Percentiles rank a stretch among this genome's conserved stretches.
Evolutionary conservation across 2,113 vertebrate species (phyloP).

Genomic region (Bettongia penicillata): DNA sequence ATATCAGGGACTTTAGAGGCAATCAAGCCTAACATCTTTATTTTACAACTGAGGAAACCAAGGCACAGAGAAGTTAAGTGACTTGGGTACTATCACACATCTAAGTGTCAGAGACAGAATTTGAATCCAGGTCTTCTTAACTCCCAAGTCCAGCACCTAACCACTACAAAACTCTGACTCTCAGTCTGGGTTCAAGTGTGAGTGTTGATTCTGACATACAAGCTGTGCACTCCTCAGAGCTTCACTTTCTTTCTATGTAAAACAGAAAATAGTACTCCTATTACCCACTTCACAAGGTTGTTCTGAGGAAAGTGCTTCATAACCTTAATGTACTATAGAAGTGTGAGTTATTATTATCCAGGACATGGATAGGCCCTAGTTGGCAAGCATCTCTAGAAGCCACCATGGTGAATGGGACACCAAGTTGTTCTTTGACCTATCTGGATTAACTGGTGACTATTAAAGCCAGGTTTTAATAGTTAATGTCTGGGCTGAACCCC

Average conservation of each 20-base stretch:
- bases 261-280: background rate
- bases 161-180: background rate
- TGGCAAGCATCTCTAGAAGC: background rate
- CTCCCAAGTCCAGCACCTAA: background rate
- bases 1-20: background rate
- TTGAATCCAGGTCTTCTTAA: background rate
- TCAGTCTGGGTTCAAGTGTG: background rate
- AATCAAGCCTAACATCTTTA: background rate
- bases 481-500: background rate
- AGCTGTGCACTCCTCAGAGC: conserved; percentile 19
- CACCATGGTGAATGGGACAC: background rate
- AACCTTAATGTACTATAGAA: background rate
- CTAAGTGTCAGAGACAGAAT: background rate
- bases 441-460: background rate
- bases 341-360: background rate
- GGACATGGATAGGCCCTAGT: background rate
- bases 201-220: background rate
- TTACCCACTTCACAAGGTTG: background rate
- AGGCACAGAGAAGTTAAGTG: background rate
- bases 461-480: background rate
- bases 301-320: background rate
- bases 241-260: background rate
- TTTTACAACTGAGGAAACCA: background rate
- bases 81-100: background rate
- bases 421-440: background rate